Evolutionary conservation across 2,797 vertebrate genomes (phyloP).

Genomic region (Lepilemur ruficaudatus): DNA sequence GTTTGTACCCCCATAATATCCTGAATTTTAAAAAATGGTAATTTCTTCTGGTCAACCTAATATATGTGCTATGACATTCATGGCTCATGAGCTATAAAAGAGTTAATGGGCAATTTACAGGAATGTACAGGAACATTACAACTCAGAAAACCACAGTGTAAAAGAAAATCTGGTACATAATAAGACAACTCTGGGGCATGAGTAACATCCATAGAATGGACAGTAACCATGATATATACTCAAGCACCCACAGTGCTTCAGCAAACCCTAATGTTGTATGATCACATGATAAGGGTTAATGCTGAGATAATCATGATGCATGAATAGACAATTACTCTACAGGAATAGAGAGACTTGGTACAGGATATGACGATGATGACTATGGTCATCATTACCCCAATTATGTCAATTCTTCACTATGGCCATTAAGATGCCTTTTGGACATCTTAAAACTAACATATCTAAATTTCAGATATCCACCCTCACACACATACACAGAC

Average conservation of each 20-base stretch:
- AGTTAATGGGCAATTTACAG: not conserved
- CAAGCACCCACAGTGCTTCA: not conserved
- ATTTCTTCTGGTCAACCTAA: not conserved
- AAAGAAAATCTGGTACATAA: not conserved
- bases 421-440: too few relatives aligned
- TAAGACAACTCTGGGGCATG: not conserved
- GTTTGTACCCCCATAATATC: too few relatives aligned
- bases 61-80: not conserved
- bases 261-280: not conserved
- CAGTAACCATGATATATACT: not conserved
- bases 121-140: not conserved
- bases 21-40: not conserved
- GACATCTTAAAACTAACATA: not conserved
- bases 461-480: not conserved
- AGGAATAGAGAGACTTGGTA: not conserved
- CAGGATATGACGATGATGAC: not conserved
- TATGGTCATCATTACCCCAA: too few relatives aligned
- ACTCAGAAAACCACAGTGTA: conserved; percentile 2
- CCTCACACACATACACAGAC: not conserved
- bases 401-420: too few relatives aligned
- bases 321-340: not conserved
- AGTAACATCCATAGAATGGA: not conserved
- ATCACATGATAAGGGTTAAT: not conserved
- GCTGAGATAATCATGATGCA: not conserved
- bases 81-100: not conserved